phyloP scores from a whole-genome alignment of 2,797 vertebrate genomes.

The Eulemur albifrons region DNA sequence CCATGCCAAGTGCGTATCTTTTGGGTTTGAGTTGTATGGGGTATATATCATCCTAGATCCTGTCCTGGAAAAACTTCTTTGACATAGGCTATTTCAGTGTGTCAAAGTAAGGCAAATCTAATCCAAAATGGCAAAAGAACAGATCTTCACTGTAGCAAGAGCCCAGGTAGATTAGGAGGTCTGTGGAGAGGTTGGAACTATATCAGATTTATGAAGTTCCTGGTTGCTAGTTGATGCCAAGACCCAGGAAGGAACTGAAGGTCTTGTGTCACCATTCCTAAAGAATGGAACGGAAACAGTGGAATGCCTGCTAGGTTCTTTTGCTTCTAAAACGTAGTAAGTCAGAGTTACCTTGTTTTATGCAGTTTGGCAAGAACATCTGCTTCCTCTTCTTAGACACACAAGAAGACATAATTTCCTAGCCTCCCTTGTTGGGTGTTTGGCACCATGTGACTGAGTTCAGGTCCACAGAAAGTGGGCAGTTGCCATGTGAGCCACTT shows the following conservation, averaged over 20 bases:
- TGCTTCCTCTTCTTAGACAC: conserved; percentile 7
- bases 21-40: not conserved
- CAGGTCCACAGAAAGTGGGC: not conserved
- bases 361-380: not conserved
- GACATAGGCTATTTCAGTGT: not conserved
- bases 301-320: not conserved
- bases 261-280: not conserved
- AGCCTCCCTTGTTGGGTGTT: not conserved
- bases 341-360: not conserved
- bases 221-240: not conserved
- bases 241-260: not conserved
- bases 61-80: not conserved
- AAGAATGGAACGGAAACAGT: not conserved
- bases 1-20: not conserved
- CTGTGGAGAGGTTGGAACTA: not conserved
- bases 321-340: not conserved
- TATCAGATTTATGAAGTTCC: not conserved
- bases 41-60: not conserved
- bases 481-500: not conserved
- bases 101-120: not conserved
- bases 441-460: not conserved
- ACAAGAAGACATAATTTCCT: not conserved
- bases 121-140: not conserved
- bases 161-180: not conserved
- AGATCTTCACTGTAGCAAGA: not conserved